Base-by-base conservation (phyloP, 2,888 invertebrate species). In the Acheta domesticus region DNA sequence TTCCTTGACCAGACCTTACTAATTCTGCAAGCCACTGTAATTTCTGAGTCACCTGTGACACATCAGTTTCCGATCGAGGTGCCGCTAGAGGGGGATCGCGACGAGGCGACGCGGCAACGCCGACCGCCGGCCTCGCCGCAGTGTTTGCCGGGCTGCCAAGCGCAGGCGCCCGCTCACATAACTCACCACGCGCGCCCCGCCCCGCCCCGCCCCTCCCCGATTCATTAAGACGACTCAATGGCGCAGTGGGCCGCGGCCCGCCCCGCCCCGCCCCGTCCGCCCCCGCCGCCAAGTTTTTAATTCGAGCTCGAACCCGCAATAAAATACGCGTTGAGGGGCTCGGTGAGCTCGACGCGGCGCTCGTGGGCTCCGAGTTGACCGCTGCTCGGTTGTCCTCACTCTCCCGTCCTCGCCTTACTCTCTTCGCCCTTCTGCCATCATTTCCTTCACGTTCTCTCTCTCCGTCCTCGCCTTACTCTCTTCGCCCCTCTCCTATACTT, bases 181-280 rank as follows among this genome's bases (percentile, higher is more conserved):
- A 62, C 16, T 62, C 62, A 62, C 62, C n/a, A 14, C 8, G n/a
- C 62, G 14, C 16, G 11, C n/a, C 62, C 62, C 50, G 14, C 14
- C 50, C 50, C 19, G 12, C 50, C 50, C 50, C 8, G 14, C 62
- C 62, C 16, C 14, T 5, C 62, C 62, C 14, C 11, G 62, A 62
- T 62, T 62, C 62, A 62, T 62, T 62, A 62, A 62, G 62, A 62
- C 62, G 62, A 62, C 62, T 62, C 62, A 62, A 62, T 62, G n/a
- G 62, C 16, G 62, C 14, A 62, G 62, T n/a, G 62, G 62, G n/a
- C 2, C 62, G 62, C 14, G n/a, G 62, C 16, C 14, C 11, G 5
- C 62, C 62, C 62, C 36, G 5, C 36, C 36, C 5, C 36, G 4
- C 36, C 36, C 36, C 4, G 5, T 0, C 36, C 0, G 36, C 36